Conservation (phyloP, 2,113 vertebrate genomes). For the Mastomys natalensis region DNA sequence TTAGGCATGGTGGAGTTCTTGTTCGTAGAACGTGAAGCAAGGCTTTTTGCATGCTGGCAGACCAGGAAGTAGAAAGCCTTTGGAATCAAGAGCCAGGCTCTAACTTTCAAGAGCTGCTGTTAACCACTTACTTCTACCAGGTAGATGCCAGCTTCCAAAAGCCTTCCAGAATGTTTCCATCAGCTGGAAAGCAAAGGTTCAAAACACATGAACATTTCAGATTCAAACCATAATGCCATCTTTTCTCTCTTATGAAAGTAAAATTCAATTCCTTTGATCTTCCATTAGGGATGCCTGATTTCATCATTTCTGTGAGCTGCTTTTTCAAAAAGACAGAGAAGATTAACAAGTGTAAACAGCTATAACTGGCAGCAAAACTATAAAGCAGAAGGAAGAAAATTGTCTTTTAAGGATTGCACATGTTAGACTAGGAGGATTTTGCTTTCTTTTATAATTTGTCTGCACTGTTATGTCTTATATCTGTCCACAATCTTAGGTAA, state of each 20-base stretch:
- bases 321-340: not conserved
- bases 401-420: not conserved
- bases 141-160: not conserved
- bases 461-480: not conserved
- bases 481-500: not conserved
- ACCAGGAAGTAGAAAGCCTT: not conserved
- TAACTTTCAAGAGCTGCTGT: not conserved
- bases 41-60: not conserved
- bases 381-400: conserved; percentile 17
- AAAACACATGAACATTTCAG: not conserved
- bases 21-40: not conserved
- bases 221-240: not conserved
- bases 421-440: not conserved
- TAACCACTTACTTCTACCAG: not conserved
- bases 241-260: not conserved
- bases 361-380: not conserved
- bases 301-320: not conserved
- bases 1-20: not conserved
- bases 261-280: not conserved
- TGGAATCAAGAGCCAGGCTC: not conserved
- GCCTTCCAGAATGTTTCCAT: not conserved
- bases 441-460: not conserved
- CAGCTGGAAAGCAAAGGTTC: not conserved
- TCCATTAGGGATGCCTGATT: not conserved
- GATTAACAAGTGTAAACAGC: not conserved